Evolutionary conservation across 2,888 invertebrate genomes (phyloP).

Genomic region (Tillus elongatus): DNA sequence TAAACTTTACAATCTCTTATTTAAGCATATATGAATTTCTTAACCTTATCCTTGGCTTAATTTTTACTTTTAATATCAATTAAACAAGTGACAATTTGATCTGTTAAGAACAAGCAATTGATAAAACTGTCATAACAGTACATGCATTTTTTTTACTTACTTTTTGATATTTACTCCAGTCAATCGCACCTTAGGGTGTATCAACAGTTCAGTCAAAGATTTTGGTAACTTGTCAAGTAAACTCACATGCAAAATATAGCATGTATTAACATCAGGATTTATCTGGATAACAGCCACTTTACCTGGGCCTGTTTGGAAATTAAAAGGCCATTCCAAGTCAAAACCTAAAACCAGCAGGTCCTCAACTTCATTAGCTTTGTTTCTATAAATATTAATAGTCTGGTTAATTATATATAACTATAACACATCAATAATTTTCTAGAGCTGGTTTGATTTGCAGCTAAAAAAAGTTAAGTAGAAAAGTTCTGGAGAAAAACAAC

Average conservation of each 20-base stretch:
- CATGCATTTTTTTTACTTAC: conserved; percentile 43
- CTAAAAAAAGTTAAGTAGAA: too few relatives aligned
- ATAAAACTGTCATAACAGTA: conserved; percentile 6
- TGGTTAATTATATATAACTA: neutral
- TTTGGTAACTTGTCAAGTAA: conserved; percentile 49
- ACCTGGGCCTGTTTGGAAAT: conserved; percentile 49
- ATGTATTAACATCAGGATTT: conserved; percentile 48
- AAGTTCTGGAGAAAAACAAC: too few relatives aligned
- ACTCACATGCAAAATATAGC: conserved; percentile 51
- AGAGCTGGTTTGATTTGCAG: too few relatives aligned
- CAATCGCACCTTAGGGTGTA: conserved; percentile 49
- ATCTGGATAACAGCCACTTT: conserved; percentile 55
- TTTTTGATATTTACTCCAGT: conserved; percentile 57
- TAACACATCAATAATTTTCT: too few relatives aligned
- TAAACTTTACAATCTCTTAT: too few relatives aligned
- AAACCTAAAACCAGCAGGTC: conserved; percentile 50
- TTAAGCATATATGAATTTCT: conserved; percentile 6
- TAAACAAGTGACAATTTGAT: conserved; percentile 4
- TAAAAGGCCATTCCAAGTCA: conserved; percentile 60
- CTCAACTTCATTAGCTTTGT: conserved; percentile 31
- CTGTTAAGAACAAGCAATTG: conserved; percentile 9
- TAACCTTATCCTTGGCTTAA: conserved; percentile 8
- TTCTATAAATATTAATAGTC: conserved; percentile 36
- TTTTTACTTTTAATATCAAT: neutral
- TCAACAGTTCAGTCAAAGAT: conserved; percentile 45